phyloP scores from a whole-genome alignment of 2,797 vertebrate genomes.

The Etheostoma perlongum region DNA sequence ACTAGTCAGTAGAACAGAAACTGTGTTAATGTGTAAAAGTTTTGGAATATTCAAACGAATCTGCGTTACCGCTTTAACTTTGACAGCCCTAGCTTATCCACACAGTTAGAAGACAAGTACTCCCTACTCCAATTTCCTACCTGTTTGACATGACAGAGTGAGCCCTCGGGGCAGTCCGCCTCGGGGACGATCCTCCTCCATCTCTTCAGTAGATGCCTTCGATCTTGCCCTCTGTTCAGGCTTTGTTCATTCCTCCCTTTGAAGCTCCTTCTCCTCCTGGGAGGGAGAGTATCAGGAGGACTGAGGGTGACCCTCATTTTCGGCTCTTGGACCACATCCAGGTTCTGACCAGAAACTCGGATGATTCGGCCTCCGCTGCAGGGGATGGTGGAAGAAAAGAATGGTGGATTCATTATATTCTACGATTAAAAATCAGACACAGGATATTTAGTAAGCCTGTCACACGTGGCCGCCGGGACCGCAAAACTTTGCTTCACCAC shows the following conservation, averaged over 20 bases:
- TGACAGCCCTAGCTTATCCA: not conserved
- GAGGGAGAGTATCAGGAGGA: conserved; percentile 80
- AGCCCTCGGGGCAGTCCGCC: conserved; percentile 81
- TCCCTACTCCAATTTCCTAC: conserved; percentile 63
- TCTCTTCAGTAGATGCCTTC: conserved; percentile 71
- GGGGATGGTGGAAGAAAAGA: not conserved
- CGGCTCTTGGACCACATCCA: conserved; percentile 95
- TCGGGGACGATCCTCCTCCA: conserved; percentile 89
- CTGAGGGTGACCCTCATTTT: conserved; percentile 92
- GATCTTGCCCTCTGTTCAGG: conserved; percentile 35
- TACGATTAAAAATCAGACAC: not conserved
- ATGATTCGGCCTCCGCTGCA: conserved; percentile 93
- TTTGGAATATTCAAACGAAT: too few species aligned
- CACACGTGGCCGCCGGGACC: not conserved
- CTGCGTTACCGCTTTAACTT: too few species aligned
- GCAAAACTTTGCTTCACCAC: too few species aligned
- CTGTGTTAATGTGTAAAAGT: too few species aligned
- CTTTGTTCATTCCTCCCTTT: conserved; percentile 32
- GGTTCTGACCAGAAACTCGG: conserved; percentile 90
- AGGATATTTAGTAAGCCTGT: too few species aligned
- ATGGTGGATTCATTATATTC: not conserved
- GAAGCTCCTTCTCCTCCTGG: conserved; percentile 68
- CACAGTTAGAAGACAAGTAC: not conserved
- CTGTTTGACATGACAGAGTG: conserved; percentile 85
- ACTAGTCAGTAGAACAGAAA: too few species aligned